phyloP scores from a whole-genome alignment of 2,797 vertebrate species.

The Acanthurus lineatus region DNA sequence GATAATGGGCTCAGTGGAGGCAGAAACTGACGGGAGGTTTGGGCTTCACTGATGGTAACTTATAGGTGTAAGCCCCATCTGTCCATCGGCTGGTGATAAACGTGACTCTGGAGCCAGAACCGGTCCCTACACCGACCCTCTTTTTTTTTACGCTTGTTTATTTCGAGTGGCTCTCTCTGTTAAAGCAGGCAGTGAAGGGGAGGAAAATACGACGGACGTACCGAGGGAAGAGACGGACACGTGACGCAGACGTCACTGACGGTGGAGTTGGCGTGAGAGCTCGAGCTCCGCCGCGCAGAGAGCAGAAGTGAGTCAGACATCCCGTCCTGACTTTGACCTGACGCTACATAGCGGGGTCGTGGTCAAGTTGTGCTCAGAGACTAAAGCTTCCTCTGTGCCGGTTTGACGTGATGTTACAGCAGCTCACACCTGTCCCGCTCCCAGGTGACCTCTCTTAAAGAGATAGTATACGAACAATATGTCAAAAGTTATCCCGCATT shows the following conservation, averaged over 20 bases:
- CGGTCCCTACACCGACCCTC: constrained; percentile 53
- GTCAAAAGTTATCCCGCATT: neutral
- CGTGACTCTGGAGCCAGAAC: constrained; percentile 67
- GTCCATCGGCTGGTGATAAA: constrained; percentile 66
- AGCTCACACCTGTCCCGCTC: constrained; percentile 72
- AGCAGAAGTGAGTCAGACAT: constrained; percentile 55
- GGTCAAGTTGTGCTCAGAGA: neutral
- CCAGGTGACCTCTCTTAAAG: constrained; percentile 80
- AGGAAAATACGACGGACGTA: constrained; percentile 87
- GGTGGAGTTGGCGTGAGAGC: constrained; percentile 83
- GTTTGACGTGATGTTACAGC: constrained; percentile 16
- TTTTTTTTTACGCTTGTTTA: constrained; percentile 78
- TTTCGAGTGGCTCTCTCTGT: constrained; percentile 77
- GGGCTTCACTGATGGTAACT: constrained; percentile 81
- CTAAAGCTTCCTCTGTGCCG: neutral
- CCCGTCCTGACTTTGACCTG: constrained; percentile 42
- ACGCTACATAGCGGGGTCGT: neutral
- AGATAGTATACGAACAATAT: constrained; percentile 27
- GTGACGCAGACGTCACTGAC: constrained; percentile 87
- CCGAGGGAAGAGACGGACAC: constrained; percentile 84
- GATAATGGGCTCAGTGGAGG: constrained; percentile 61
- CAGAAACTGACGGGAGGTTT: constrained; percentile 69
- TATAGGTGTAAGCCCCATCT: constrained; percentile 74
- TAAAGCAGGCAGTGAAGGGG: constrained; percentile 74
- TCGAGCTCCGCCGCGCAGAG: constrained; percentile 61